These are phyloP conservation scores for Plusia festucae DNA, from an alignment of 2,888 invertebrate genomes.

Conservation along the genomic window DNA sequence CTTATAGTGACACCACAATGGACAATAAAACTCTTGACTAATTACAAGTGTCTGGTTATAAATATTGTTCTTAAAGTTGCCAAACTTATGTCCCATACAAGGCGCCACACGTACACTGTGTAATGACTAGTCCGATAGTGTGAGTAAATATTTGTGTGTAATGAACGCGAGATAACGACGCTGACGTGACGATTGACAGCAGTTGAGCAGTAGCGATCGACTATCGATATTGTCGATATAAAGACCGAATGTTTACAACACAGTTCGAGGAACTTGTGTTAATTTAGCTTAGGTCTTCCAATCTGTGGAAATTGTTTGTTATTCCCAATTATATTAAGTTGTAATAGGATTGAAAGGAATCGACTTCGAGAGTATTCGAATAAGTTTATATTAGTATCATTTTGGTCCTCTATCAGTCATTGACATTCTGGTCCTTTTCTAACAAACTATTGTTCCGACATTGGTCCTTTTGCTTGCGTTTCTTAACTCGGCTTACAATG, in stretches of 20 bases:
- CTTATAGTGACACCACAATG: neutral
- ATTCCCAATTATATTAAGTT: neutral
- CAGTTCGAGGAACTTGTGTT: constrained; percentile 8
- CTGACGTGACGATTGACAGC: constrained; percentile 30
- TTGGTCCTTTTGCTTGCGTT: neutral
- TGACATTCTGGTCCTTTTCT: neutral
- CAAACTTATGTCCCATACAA: constrained; percentile 14
- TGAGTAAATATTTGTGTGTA: constrained; percentile 42
- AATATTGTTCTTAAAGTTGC: neutral
- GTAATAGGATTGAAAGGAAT: neutral
- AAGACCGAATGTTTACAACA: constrained; percentile 4
- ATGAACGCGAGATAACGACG: constrained; percentile 40
- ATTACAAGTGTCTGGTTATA: neutral
- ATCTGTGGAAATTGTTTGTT: neutral
- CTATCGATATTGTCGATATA: neutral
- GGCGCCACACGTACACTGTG: constrained; percentile 24
- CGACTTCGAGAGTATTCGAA: neutral
- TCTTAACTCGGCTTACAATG: too few relatives aligned
- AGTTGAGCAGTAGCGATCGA: neutral
- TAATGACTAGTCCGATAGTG: constrained; percentile 20
- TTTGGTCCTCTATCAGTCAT: constrained; percentile 3
- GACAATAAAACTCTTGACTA: neutral
- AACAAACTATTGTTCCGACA: neutral
- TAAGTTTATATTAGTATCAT: neutral
- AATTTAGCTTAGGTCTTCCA: neutral